A percentile compares a stretch with the other conserved stretches of the same genome.
Evolutionary conservation across 2,113 vertebrate genomes (phyloP).

Genomic region (Elephas maximus): DNA sequence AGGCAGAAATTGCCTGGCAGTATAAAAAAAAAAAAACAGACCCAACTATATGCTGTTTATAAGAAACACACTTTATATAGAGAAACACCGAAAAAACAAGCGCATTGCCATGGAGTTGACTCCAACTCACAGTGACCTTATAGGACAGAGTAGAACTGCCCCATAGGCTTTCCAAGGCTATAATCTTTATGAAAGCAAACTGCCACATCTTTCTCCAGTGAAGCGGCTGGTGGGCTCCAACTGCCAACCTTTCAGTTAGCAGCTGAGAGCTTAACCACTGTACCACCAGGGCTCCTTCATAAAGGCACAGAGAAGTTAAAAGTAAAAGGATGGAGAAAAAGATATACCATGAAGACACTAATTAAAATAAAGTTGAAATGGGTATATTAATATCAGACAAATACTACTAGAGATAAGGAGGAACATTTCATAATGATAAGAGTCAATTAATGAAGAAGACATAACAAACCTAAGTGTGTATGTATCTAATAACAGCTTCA

Average conservation of each 20-base stretch:
- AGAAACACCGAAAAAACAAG: neutral
- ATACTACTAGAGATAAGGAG: neutral
- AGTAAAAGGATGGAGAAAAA: neutral
- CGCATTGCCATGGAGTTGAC: neutral
- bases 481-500: neutral
- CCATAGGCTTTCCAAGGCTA: neutral
- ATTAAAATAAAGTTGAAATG: conserved; percentile 13
- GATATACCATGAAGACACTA: neutral
- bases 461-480: neutral
- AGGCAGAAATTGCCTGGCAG: neutral
- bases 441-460: neutral
- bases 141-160: neutral
- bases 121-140: neutral
- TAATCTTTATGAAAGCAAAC: neutral
- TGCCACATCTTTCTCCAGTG: neutral
- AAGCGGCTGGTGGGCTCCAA: neutral
- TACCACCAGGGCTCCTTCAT: neutral
- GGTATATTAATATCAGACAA: neutral
- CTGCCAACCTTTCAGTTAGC: neutral
- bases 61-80: neutral
- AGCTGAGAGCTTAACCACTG: neutral
- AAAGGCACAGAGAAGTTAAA: conserved; percentile 10
- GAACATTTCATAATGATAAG: neutral
- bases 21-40: neutral
- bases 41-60: neutral